Percentiles rank a stretch among this genome's conserved stretches.
phyloP scores from a whole-genome alignment of 2,888 invertebrate genomes.

The Trichogramma evanescens region DNA sequence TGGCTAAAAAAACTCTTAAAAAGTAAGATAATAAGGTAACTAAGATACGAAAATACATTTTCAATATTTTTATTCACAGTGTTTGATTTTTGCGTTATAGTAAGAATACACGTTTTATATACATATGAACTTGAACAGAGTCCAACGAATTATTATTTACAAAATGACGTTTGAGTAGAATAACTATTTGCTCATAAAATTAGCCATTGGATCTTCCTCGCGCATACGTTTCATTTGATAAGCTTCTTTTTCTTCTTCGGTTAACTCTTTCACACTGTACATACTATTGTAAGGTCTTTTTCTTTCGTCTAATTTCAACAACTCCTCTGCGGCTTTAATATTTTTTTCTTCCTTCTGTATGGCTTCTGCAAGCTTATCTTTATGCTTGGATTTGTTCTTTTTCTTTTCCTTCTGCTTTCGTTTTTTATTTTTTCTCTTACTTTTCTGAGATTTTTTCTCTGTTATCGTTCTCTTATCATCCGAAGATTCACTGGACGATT shows the following conservation, averaged over 20 bases:
- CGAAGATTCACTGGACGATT: constrained; percentile 8
- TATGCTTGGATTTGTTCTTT: constrained; percentile 23
- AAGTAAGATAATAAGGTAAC: no score
- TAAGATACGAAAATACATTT: no score
- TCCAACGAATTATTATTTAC: no score
- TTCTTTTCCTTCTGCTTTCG: constrained; percentile 27
- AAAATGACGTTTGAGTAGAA: no score
- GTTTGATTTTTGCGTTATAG: no score
- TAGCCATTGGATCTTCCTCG: constrained; percentile 90
- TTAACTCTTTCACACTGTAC: constrained; percentile 75
- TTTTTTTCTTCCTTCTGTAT: constrained; percentile 59
- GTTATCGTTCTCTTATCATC: constrained; percentile 22
- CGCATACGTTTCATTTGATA: constrained; percentile 78
- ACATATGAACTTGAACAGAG: no score
- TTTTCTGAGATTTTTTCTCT: constrained; percentile 24
- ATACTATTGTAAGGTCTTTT: constrained; percentile 91
- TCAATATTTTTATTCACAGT: no score
- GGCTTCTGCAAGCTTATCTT: constrained; percentile 47
- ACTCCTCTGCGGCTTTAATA: constrained; percentile 56
- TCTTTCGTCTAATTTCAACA: constrained; percentile 74
- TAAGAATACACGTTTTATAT: no score
- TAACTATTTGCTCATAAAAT: constrained; percentile 51
- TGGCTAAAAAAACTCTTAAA: no score
- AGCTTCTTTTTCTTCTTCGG: constrained; percentile 89
- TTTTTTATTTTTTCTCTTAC: constrained; percentile 31